Evolutionary conservation across 2,888 invertebrate genomes (phyloP).

Genomic region (Eumacrocentrus americanus): DNA sequence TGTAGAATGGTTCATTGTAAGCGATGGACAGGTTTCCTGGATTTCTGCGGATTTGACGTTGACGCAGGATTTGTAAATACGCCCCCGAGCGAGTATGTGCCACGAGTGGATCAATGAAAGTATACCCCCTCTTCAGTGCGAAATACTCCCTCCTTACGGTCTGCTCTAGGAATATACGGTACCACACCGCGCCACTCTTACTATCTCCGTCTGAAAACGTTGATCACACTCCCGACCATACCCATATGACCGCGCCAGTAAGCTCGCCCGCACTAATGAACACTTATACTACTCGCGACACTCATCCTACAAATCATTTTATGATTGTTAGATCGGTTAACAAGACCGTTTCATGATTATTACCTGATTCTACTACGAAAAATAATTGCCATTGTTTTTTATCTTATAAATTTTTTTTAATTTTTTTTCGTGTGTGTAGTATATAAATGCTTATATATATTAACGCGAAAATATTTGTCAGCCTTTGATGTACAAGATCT

Average conservation of each 20-base stretch:
- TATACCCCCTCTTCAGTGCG: slow-evolving; percentile 41
- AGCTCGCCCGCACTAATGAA: slow-evolving; percentile 27
- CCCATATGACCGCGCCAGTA: slow-evolving; percentile 27
- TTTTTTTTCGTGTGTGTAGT: neutral
- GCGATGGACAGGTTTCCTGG: neutral
- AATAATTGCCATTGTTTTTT: neutral
- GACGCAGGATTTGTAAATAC: slow-evolving; percentile 45
- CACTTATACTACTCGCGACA: slow-evolving; percentile 2
- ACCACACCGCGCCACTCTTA: slow-evolving; percentile 51
- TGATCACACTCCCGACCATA: slow-evolving; percentile 32
- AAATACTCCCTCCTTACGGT: slow-evolving; percentile 36
- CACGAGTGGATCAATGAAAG: slow-evolving; percentile 59
- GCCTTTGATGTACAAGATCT: too few species aligned
- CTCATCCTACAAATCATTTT: slow-evolving; percentile 6
- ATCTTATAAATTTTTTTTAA: neutral
- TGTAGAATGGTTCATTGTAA: neutral
- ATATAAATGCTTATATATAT: neutral
- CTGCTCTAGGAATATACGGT: slow-evolving; percentile 36
- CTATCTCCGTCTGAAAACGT: slow-evolving; percentile 38
- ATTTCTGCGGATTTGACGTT: slow-evolving; percentile 15
- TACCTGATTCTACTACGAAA: neutral
- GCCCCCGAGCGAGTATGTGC: slow-evolving; percentile 47
- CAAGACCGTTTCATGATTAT: neutral
- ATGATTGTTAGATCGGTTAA: slow-evolving; percentile 12
- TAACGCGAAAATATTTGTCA: neutral